Conservation (phyloP, 2,888 invertebrate species). For the Euzophera pinguis region DNA sequence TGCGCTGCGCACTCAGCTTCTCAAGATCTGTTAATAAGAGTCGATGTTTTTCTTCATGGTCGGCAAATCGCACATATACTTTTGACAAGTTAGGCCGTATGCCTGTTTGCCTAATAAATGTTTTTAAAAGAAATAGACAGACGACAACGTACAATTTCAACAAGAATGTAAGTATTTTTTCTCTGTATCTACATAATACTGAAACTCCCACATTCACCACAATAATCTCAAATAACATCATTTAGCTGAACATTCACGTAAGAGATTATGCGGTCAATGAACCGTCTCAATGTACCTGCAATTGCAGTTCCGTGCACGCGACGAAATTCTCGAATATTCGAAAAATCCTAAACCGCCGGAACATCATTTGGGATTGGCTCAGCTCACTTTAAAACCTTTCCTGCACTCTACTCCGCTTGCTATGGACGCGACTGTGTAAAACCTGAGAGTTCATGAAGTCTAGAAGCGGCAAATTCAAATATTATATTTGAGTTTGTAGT, state of each 20-base stretch:
- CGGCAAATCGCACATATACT: too few relatives aligned
- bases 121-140: too few relatives aligned
- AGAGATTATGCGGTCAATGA: slow-evolving; percentile 4
- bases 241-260: neutral
- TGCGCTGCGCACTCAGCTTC: too few relatives aligned
- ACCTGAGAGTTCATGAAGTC: neutral
- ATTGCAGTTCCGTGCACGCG: slow-evolving; percentile 22
- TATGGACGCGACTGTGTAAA: neutral
- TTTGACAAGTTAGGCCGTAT: too few relatives aligned
- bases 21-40: too few relatives aligned
- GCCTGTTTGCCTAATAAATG: too few relatives aligned
- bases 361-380: slow-evolving; percentile 56
- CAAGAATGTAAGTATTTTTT: too few relatives aligned
- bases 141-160: too few relatives aligned
- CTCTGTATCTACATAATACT: too few relatives aligned
- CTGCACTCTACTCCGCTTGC: slow-evolving; percentile 45
- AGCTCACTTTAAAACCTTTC: slow-evolving; percentile 48
- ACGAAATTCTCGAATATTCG: slow-evolving; percentile 28
- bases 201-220: too few relatives aligned
- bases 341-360: slow-evolving; percentile 33
- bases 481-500: too few relatives aligned
- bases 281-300: slow-evolving; percentile 9
- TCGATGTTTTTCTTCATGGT: too few relatives aligned
- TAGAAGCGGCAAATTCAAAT: neutral
- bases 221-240: neutral